Evolutionary conservation across 1,140 invertebrate genomes (phyloP), one percentile per base, ranked within the genome.

Genomic region (Charaxes varanes): DNA sequence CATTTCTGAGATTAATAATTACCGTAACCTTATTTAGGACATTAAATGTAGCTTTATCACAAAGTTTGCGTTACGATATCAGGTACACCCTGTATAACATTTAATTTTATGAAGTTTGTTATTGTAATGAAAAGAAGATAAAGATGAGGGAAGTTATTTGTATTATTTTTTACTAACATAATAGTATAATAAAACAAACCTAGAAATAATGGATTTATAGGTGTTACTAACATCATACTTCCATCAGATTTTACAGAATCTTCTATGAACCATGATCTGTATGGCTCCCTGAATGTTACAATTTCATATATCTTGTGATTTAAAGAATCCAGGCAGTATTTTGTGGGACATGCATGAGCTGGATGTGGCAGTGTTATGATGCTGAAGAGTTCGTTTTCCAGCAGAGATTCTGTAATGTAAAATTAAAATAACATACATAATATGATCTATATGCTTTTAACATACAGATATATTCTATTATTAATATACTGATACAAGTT

Each of bases 311-410:
- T 63, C 44, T 66, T 85, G 85, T 88, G 43, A 69, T 85, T 22
- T 76, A 64, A 37, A 18, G 86, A 85, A 56, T 82, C 70, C 27
- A 92, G 86, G 34, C 90, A 78, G 57, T 90, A 92, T 62, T 90
- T 86, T 3, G 88, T 83, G 18, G 87, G 74, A 46, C 85, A 80
- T 47, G 85, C 85, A n/a, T 86, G 85, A 10, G 86, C 86, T 27
- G 90, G 91, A 76, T 92, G 90, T 45, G 88, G 77, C 7, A 92
- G 86, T 55, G 93, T 89, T 6, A 93, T 89, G 27, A 95, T 89
- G 56, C 87, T 89, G 16, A 91, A 90, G n/a, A 88, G 88, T 6
- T 86, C 88, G 41, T 88, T 89, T 42, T 87, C 86, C 48, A 84
- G 71, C 34, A 87, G 69, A 27, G 84, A 80, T 53, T 89, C 88